Evolutionary conservation across 2,888 invertebrate species (phyloP).

Genomic region (Drosophila nigritarsus): DNA sequence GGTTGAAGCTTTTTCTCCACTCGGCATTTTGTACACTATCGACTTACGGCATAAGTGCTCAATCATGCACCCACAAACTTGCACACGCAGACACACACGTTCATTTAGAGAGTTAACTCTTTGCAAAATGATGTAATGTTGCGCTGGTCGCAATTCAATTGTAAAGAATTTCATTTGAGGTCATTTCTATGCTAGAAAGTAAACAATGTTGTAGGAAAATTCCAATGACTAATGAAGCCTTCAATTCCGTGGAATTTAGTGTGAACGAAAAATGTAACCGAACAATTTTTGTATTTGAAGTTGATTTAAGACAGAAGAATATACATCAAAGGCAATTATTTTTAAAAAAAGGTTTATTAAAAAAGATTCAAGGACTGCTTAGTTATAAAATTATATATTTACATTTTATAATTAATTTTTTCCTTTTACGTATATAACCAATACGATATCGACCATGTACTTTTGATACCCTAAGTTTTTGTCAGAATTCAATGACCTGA

Average conservation of each 20-base stretch:
- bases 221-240: background rate
- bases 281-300: background rate
- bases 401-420: background rate
- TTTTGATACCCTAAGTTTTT: background rate
- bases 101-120: constrained; percentile 48
- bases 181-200: constrained; percentile 27
- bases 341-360: background rate
- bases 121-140: constrained; percentile 66
- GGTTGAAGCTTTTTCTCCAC: constrained; percentile 63
- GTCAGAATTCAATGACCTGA: constrained; percentile 39
- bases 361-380: background rate
- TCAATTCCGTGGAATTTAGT: background rate
- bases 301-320: background rate
- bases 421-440: background rate
- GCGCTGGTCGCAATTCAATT: constrained; percentile 15
- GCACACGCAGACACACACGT: constrained; percentile 9
- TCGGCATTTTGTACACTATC: constrained; percentile 38
- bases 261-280: background rate
- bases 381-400: background rate
- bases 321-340: background rate
- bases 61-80: constrained; percentile 56
- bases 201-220: background rate
- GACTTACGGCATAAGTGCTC: constrained; percentile 68
- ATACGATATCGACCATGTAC: background rate
- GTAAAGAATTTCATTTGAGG: constrained; percentile 64